These are phyloP conservation scores for cat (Felis catus) DNA, from an alignment of 2,113 vertebrate species.

Conservation along the genomic window DNA sequence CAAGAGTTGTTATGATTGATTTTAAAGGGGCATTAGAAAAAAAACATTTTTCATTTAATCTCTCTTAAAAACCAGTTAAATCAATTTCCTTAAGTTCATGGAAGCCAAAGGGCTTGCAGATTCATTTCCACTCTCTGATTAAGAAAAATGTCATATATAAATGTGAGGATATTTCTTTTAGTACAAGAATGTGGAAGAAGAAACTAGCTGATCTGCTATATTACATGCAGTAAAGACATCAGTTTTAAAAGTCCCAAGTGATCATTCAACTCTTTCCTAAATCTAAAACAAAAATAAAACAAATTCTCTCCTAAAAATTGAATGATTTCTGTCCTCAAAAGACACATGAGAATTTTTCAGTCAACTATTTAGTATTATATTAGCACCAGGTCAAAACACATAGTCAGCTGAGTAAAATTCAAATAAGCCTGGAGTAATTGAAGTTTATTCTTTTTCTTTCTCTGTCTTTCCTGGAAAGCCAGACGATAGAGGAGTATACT, in stretches of 20 bases:
- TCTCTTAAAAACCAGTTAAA: slow-evolving; percentile 35
- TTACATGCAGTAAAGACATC: neutral
- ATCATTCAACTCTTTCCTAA: neutral
- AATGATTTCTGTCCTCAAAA: neutral
- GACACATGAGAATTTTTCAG: neutral
- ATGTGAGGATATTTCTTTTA: neutral
- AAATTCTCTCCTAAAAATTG: neutral
- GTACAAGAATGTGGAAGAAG: neutral
- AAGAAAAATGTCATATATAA: neutral
- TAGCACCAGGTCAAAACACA: neutral
- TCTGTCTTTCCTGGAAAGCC: neutral
- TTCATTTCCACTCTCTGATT: neutral
- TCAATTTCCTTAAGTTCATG: slow-evolving; percentile 9
- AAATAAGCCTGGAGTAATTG: neutral
- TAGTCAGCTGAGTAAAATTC: neutral
- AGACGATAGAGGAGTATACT: neutral
- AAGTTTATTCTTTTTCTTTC: neutral
- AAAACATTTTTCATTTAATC: slow-evolving; percentile 51
- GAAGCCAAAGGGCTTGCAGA: neutral
- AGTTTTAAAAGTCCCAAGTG: neutral
- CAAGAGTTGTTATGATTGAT: neutral
- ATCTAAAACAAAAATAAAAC: neutral
- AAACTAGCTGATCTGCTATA: neutral
- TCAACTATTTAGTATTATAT: neutral
- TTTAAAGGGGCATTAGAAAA: neutral